Base-by-base conservation (phyloP, 2,797 vertebrate genomes). In the Anabacerthia variegaticeps region DNA sequence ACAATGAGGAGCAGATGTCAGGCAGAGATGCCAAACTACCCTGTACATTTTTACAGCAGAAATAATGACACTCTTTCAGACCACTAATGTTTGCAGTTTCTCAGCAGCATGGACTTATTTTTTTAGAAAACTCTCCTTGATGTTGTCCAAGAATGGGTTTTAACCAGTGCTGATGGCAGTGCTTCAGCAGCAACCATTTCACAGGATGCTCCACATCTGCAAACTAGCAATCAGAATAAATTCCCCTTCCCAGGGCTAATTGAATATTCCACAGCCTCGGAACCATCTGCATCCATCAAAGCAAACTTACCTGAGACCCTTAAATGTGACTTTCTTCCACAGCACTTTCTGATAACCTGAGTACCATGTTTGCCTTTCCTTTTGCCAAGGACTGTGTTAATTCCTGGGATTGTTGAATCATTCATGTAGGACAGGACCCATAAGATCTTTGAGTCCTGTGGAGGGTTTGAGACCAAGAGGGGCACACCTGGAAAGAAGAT, bases 271-370 rank as follows among this genome's bases (percentile, higher is more conserved):
- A 66, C 72, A 85, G 94, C 68, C 83, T 44, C 94, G 71, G 92
- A 96, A 88, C 83, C 89, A 74, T 37, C 89, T 58, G 84, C 91
- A 74, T 91, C 96, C 89, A 92, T 91, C 95, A 94, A 91, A 96
- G 94, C 83, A 95, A 95, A 95, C 86, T 96, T 97, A 98, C 96
- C 97, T 97, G 91, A 61, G 97, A 95, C 87, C 44, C 24, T 96
- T 96, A 97, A 97, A 95, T 72, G 13, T 52, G 41, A 87, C 96
- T 95, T 92, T 95, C 90, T 96, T 96, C 94, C 87, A 65, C 48
- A 52, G 82, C 20, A 14, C 54, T 83, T 86, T 91, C 89, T 76
- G 26, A 30, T 37, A 74, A 85, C 79, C 86, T 4, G 13, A 92
- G 84, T 89, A 82, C 88, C 51, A 18, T 49, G 67, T 81, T 94